phyloP scores from a whole-genome alignment of 2,888 invertebrate species.

The Apamea sordens region DNA sequence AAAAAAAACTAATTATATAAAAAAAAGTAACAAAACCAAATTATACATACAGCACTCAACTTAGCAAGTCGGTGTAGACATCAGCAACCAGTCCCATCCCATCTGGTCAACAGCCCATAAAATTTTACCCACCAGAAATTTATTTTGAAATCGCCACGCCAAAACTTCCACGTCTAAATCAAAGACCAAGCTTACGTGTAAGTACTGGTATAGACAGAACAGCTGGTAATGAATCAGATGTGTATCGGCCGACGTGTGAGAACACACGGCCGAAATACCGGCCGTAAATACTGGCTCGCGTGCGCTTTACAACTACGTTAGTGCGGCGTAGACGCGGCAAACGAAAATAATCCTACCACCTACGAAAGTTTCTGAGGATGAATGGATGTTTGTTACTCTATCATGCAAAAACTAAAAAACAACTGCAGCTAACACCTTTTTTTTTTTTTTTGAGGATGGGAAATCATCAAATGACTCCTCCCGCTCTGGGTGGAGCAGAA shows the following conservation, averaged over 20 bases:
- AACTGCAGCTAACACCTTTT: no score
- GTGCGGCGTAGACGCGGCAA: conserved; percentile 69
- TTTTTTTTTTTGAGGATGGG: no score
- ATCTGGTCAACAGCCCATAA: not conserved
- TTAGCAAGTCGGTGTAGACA: no score
- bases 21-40: no score
- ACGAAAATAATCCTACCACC: not conserved
- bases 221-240: conserved; percentile 89
- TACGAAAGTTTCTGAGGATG: no score
- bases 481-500: no score
- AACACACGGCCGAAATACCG: conserved; percentile 90
- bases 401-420: no score
- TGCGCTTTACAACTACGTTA: conserved; percentile 74
- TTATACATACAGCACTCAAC: no score
- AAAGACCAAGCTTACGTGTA: conserved; percentile 65
- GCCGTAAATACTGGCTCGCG: conserved; percentile 89
- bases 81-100: not conserved
- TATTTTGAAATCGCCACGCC: conserved; percentile 10
- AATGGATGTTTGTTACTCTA: no score
- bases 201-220: conserved; percentile 79
- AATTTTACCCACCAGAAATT: not conserved
- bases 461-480: no score
- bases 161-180: conserved; percentile 63
- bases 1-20: no score
- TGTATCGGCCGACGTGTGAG: conserved; percentile 89